A percentile compares a stretch with the other conserved stretches of the same genome.
Conservation (phyloP, 2,113 vertebrate species). For the Climacteris rufus region DNA sequence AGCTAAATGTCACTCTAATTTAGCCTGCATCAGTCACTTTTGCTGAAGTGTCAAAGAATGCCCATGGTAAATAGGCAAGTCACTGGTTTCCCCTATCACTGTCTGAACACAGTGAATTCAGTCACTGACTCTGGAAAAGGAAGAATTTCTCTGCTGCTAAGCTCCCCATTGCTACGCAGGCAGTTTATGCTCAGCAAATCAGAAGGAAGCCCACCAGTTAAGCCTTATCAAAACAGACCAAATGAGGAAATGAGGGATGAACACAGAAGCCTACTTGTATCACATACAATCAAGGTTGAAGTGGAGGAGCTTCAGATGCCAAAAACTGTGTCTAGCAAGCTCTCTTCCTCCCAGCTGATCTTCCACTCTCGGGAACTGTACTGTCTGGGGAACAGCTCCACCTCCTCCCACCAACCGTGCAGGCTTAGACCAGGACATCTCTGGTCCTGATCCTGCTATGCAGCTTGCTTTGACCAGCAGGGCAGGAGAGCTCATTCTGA, state of each 20-base stretch:
- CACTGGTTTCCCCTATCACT: not conserved
- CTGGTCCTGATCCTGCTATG: not conserved
- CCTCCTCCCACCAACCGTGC: not conserved
- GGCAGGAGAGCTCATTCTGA: not conserved
- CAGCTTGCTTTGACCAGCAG: not conserved
- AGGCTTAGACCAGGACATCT: not conserved
- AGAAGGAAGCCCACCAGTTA: not conserved
- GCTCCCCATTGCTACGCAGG: not conserved
- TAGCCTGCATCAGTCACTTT: not conserved
- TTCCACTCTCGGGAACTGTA: not conserved
- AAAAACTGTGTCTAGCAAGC: not conserved
- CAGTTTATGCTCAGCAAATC: not conserved
- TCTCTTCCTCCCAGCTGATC: not conserved
- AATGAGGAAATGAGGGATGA: not conserved
- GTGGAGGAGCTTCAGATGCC: not conserved
- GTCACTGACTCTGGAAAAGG: not conserved
- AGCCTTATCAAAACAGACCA: not conserved
- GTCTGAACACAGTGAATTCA: not conserved
- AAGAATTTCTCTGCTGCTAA: not conserved
- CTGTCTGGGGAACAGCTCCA: not conserved
- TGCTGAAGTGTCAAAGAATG: not conserved
- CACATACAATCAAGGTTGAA: not conserved
- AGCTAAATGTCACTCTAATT: not conserved
- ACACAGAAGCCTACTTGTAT: not conserved
- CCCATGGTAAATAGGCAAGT: not conserved